Percentiles rank a stretch among this genome's conserved stretches.
Evolutionary conservation across 2,797 vertebrate genomes (phyloP).

Genomic region (Myotis findleyi): DNA sequence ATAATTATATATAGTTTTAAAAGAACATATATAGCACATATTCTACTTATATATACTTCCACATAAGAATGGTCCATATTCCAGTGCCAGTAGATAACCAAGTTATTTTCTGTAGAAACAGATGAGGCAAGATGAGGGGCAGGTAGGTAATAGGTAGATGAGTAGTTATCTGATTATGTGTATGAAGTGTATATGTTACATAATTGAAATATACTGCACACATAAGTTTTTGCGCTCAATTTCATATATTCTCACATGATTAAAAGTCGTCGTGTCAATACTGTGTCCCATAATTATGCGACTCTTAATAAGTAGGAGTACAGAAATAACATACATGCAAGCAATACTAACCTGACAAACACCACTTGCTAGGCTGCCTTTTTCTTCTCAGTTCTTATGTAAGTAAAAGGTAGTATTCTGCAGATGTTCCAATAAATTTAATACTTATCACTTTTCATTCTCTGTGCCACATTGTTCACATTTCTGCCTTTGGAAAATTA

Average conservation of each 20-base stretch:
- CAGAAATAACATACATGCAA: background rate
- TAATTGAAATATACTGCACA: background rate
- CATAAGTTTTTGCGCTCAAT: background rate
- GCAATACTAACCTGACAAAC: background rate
- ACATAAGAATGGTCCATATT: background rate
- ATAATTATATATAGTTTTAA: background rate
- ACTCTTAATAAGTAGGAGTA: slow-evolving; percentile 11
- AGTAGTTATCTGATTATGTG: background rate
- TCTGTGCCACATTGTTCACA: background rate
- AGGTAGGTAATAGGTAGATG: background rate
- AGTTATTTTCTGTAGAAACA: background rate
- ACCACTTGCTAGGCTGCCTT: background rate
- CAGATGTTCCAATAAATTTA: background rate
- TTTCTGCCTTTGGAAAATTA: slow-evolving; percentile 29
- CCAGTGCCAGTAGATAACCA: background rate
- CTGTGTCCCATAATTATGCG: background rate
- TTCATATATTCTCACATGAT: background rate
- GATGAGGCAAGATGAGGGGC: background rate
- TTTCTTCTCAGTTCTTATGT: background rate
- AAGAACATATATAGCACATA: background rate
- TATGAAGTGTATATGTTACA: background rate
- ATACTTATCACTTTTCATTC: background rate
- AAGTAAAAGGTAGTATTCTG: slow-evolving; percentile 10
- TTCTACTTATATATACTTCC: background rate
- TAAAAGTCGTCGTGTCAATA: background rate